These are phyloP conservation scores for Oryzias melastigma DNA, from an alignment of 2,113 vertebrate species.

Conservation along the genomic window DNA sequence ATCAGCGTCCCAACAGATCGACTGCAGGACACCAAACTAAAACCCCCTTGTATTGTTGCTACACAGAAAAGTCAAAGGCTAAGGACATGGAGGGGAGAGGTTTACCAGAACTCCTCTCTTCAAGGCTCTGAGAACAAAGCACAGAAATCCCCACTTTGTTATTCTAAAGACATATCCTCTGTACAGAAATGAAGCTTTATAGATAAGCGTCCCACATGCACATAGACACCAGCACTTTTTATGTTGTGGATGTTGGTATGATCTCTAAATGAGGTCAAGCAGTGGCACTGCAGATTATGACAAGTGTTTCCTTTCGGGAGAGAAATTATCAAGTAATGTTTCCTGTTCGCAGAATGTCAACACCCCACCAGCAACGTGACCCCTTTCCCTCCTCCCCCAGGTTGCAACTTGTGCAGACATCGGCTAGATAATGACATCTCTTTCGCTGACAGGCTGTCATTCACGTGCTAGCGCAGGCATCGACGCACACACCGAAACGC, in stretches of 20 bases:
- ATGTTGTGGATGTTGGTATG: conserved; percentile 28
- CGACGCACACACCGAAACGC: conserved; percentile 10
- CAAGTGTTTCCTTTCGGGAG: conserved; percentile 57
- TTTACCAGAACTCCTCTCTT: conserved; percentile 33
- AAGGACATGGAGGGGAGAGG: conserved; percentile 64
- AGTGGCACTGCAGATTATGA: conserved; percentile 49
- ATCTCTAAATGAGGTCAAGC: conserved; percentile 55
- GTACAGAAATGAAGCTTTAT: conserved; percentile 18
- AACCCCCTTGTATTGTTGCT: conserved; percentile 65
- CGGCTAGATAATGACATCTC: conserved; percentile 67
- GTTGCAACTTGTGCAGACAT: conserved; percentile 49
- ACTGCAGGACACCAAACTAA: conserved; percentile 70
- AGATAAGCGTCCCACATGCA: conserved; percentile 25
- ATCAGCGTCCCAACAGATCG: conserved; percentile 71
- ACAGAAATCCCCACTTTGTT: conserved; percentile 29
- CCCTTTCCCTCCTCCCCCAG: conserved; percentile 3
- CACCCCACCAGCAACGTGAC: conserved; percentile 47
- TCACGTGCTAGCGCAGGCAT: conserved; percentile 42
- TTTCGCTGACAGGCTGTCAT: conserved; percentile 67
- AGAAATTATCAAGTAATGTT: conserved; percentile 68
- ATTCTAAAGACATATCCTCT: conserved; percentile 37
- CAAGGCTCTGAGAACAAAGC: conserved; percentile 56
- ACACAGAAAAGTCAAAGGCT: conserved; percentile 74
- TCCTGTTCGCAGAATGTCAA: conserved; percentile 60
- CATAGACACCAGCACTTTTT: conserved; percentile 1